Conservation (phyloP, 2,888 invertebrate species). For the Bedellia somnulentella region DNA sequence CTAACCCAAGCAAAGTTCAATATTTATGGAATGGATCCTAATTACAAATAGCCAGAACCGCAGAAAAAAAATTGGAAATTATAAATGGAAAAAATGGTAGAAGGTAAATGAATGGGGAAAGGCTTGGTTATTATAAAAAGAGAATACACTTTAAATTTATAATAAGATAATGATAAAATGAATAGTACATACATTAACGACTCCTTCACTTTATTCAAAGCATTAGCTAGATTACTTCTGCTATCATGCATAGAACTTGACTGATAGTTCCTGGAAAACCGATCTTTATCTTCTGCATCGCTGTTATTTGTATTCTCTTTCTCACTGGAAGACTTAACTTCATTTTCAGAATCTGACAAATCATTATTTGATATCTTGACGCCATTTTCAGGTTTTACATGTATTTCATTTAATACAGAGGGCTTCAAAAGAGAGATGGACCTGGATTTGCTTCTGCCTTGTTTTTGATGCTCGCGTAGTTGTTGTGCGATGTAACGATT, state of each 20-base stretch:
- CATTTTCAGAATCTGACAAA: conserved; percentile 39
- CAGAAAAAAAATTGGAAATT: no score
- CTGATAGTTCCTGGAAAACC: conserved; percentile 28
- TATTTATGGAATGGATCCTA: no score
- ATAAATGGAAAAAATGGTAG: no score
- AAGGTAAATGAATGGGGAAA: no score
- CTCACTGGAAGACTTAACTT: conserved; percentile 27
- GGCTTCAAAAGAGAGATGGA: conserved; percentile 43
- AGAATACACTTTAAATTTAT: no score
- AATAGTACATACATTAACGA: conserved; percentile 31
- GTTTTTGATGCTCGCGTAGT: conserved; percentile 40
- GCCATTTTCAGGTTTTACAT: conserved; percentile 38
- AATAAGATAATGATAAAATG: no score
- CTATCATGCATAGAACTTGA: conserved; percentile 32
- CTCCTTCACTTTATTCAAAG: conserved; percentile 47
- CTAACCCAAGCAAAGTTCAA: no score
- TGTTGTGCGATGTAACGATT: conserved; percentile 46
- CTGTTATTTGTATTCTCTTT: conserved; percentile 39
- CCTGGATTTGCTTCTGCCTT: conserved; percentile 31
- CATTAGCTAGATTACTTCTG: conserved; percentile 41
- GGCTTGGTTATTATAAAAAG: no score
- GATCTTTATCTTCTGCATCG: conserved; percentile 30
- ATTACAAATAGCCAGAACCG: no score
- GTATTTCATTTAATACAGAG: conserved; percentile 47
- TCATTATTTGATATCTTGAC: conserved; percentile 26